Percentiles rank a stretch among this genome's conserved stretches.
These are phyloP conservation scores for Myodes glareolus DNA, from an alignment of 2,113 vertebrate genomes.

Conservation along the genomic window DNA sequence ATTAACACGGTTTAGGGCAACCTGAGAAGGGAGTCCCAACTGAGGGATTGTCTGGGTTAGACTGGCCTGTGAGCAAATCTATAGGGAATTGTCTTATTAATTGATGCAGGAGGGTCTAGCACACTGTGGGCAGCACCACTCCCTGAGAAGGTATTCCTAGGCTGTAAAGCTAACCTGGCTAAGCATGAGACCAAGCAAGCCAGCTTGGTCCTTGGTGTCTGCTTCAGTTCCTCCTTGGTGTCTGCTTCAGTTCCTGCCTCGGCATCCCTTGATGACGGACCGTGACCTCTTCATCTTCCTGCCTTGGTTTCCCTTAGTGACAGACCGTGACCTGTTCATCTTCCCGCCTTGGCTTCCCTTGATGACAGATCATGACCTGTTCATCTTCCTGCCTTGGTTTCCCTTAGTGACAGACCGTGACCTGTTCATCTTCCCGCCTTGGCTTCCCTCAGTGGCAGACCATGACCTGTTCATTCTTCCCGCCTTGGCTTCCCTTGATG, in stretches of 20 bases:
- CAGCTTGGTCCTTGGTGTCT: background rate
- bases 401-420: too few relatives aligned
- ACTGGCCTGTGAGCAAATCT: background rate
- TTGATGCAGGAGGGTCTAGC: background rate
- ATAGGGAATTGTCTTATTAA: background rate
- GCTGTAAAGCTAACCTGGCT: background rate
- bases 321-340: too few relatives aligned
- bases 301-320: too few relatives aligned
- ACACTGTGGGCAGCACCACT: background rate
- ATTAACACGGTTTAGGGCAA: background rate
- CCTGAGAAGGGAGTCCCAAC: background rate
- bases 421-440: background rate
- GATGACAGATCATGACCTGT: too few relatives aligned
- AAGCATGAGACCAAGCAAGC: background rate
- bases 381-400: too few relatives aligned
- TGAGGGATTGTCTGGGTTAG: background rate
- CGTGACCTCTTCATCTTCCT: too few relatives aligned
- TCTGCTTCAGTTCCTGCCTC: background rate
- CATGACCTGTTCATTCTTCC: too few relatives aligned
- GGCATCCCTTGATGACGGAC: background rate
- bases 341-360: background rate
- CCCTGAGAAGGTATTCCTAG: background rate
- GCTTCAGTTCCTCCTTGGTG: background rate
- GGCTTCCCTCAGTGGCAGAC: background rate
- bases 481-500: background rate